Evolutionary conservation across 2,113 vertebrate species (phyloP).

Genomic region (Tragelaphus imberbis): DNA sequence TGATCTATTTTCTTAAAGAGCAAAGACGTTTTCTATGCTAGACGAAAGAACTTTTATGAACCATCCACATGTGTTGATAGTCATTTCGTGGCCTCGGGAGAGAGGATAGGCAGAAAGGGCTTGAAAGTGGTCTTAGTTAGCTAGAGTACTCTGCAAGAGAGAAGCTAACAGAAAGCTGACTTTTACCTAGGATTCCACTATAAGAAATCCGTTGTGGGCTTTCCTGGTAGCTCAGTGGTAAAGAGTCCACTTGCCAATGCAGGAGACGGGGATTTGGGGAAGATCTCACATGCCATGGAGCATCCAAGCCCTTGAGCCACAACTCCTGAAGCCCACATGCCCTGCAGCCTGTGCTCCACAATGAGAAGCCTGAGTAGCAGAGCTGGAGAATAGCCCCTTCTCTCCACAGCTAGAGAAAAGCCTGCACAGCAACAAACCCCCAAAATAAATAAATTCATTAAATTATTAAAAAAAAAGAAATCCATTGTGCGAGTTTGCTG

Average conservation of each 20-base stretch:
- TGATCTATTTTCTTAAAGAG: not conserved
- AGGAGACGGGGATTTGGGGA: not conserved
- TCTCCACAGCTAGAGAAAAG: not conserved
- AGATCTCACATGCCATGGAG: not conserved
- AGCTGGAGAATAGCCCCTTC: not conserved
- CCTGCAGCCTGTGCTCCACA: not conserved
- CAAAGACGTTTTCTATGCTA: not conserved
- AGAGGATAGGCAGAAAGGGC: not conserved
- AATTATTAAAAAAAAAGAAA: not conserved
- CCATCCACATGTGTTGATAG: not conserved
- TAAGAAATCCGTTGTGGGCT: not conserved
- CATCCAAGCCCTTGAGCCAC: not conserved
- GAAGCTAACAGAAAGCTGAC: not conserved
- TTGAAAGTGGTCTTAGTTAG: not conserved
- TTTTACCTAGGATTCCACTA: not conserved
- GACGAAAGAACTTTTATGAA: not conserved
- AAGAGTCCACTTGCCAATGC: not conserved
- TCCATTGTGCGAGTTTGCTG: not conserved
- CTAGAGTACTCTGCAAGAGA: not conserved
- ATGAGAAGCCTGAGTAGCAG: not conserved
- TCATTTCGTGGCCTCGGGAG: not conserved
- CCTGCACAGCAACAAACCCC: not conserved
- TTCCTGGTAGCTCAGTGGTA: not conserved
- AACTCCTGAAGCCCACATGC: not conserved
- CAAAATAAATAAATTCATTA: not conserved